phyloP scores from a whole-genome alignment of 1,140 invertebrate species.

The Heliothis virescens region DNA sequence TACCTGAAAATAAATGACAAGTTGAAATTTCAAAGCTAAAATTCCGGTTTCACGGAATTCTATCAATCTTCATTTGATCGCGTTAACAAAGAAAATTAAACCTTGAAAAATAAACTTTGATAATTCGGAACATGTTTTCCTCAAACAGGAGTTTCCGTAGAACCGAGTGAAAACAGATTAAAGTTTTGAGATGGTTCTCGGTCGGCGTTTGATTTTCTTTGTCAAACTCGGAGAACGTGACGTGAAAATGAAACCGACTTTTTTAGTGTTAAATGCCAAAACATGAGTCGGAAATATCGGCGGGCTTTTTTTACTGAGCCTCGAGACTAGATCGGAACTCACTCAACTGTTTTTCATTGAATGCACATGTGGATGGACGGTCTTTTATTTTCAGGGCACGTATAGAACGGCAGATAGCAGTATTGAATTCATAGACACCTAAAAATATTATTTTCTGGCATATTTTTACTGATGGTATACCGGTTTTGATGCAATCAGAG shows the following conservation, averaged over 20 bases:
- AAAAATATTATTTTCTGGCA: not conserved
- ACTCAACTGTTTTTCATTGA: constrained; percentile 37
- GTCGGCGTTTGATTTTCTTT: constrained; percentile 38
- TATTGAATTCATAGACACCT: constrained; percentile 17
- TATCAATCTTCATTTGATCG: constrained; percentile 12
- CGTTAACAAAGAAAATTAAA: constrained; percentile 19
- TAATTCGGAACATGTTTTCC: constrained; percentile 1
- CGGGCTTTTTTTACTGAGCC: not conserved
- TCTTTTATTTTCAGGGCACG: not conserved
- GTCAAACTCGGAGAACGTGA: constrained; percentile 27
- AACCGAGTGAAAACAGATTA: constrained; percentile 28
- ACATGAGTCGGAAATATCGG: constrained; percentile 11
- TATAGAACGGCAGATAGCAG: constrained; percentile 3
- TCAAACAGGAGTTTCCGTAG: not conserved
- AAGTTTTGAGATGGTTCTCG: constrained; percentile 26
- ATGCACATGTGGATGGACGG: constrained; percentile 17
- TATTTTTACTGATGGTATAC: not conserved
- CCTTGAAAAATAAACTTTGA: constrained; percentile 5
- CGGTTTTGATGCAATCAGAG: no score
- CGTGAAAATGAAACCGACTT: constrained; percentile 20
- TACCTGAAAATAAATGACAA: constrained; percentile 31
- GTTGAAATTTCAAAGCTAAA: not conserved
- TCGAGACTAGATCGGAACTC: constrained; percentile 19
- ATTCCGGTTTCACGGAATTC: constrained; percentile 5
- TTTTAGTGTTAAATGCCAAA: constrained; percentile 29